Conservation (phyloP, 2,888 invertebrate species). For the Hermaeophaga mercurialis region DNA sequence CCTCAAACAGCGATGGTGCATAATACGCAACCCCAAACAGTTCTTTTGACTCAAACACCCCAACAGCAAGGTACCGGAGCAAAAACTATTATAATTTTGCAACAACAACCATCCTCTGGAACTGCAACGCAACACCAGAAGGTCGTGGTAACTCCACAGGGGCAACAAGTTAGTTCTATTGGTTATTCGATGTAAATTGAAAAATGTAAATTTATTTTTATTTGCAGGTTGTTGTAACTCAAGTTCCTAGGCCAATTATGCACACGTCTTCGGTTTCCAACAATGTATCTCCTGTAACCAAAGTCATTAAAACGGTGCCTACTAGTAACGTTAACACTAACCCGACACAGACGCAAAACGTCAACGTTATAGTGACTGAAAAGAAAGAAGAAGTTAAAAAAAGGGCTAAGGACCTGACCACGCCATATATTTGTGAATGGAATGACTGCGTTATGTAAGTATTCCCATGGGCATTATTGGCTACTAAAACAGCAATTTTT, state of each 20-base stretch:
- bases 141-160: constrained; percentile 69
- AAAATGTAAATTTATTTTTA: too few species aligned
- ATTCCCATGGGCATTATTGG: too few species aligned
- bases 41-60: constrained; percentile 69
- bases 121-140: constrained; percentile 57
- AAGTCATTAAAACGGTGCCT: constrained; percentile 20
- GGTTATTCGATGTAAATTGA: too few species aligned
- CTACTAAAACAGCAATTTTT: too few species aligned
- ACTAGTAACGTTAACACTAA: constrained; percentile 28
- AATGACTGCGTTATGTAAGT: constrained; percentile 78
- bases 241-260: constrained; percentile 62
- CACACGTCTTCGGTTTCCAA: constrained; percentile 60
- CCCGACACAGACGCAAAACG: constrained; percentile 37
- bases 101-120: constrained; percentile 61
- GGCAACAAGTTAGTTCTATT: constrained; percentile 63
- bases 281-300: constrained; percentile 46
- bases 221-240: constrained; percentile 65
- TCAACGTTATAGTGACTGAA: constrained; percentile 36
- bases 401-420: constrained; percentile 53
- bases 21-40: constrained; percentile 67
- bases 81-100: constrained; percentile 73
- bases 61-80: constrained; percentile 69
- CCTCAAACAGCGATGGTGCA: constrained; percentile 66
- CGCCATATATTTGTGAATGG: constrained; percentile 89
- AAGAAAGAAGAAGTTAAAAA: constrained; percentile 45